Evolutionary conservation across 2,888 invertebrate genomes (phyloP).

Genomic region (Synergus laeviventris): DNA sequence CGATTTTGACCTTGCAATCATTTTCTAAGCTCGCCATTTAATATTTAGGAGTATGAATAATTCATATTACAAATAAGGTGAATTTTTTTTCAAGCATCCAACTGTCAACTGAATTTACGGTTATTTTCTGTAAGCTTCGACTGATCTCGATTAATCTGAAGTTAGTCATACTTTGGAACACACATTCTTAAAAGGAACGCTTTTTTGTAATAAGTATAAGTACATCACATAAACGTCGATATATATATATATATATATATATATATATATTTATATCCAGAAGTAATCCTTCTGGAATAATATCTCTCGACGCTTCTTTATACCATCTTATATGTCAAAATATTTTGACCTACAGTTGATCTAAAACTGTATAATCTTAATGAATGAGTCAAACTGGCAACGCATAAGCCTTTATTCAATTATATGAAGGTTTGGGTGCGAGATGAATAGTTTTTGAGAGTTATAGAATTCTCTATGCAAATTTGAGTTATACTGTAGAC

Average conservation of each 20-base stretch:
- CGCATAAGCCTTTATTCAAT: not conserved
- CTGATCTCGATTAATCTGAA: not conserved
- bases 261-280: too few species aligned
- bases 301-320: not conserved
- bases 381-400: not conserved
- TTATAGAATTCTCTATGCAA: slow-evolving; percentile 16
- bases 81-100: not conserved
- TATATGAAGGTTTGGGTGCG: not conserved
- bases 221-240: too few species aligned
- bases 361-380: too few species aligned
- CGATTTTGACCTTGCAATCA: not conserved
- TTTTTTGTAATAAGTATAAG: not conserved
- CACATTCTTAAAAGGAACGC: too few species aligned
- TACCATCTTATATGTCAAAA: not conserved
- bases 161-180: not conserved
- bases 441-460: slow-evolving; percentile 3
- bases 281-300: too few species aligned
- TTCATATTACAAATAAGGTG: not conserved
- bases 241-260: not conserved
- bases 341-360: not conserved
- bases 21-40: slow-evolving; percentile 1
- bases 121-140: not conserved
- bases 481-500: not conserved
- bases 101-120: not conserved
- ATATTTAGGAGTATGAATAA: not conserved